These are phyloP conservation scores for Eumerus sabulonum DNA, from an alignment of 2,888 invertebrate species.

Conservation along the genomic window DNA sequence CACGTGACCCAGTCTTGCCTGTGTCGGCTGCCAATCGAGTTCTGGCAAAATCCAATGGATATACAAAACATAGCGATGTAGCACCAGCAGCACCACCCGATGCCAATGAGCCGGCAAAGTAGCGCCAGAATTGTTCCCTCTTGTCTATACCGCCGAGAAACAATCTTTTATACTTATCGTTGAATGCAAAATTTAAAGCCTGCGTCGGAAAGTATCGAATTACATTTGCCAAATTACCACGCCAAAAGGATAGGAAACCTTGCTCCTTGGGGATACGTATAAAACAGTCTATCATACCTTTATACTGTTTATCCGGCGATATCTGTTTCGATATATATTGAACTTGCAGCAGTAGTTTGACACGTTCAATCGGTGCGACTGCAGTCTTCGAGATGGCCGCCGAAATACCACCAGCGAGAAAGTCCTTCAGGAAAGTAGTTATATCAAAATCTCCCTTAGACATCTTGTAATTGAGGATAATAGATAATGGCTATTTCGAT, in stretches of 20 bases:
- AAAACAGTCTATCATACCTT: slow-evolving; percentile 92
- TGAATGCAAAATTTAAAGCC: slow-evolving; percentile 96
- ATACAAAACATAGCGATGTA: slow-evolving; percentile 95
- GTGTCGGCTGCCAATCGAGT: slow-evolving; percentile 93
- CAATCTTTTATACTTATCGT: slow-evolving; percentile 92
- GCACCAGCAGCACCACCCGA: slow-evolving; percentile 97
- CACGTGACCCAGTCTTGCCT: slow-evolving; percentile 90
- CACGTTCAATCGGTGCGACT: slow-evolving; percentile 96
- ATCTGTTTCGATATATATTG: slow-evolving; percentile 96
- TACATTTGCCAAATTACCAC: slow-evolving; percentile 96
- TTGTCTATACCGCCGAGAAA: slow-evolving; percentile 93
- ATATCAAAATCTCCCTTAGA: slow-evolving; percentile 84
- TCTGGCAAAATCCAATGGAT: slow-evolving; percentile 96
- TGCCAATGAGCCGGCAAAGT: slow-evolving; percentile 92
- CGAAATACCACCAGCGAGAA: slow-evolving; percentile 93
- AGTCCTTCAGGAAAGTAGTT: slow-evolving; percentile 92
- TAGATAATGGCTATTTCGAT: too few species aligned
- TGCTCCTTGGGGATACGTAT: slow-evolving; percentile 92
- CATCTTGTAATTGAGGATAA: slow-evolving; percentile 76
- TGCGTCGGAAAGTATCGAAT: slow-evolving; percentile 97
- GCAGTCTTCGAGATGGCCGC: slow-evolving; percentile 96
- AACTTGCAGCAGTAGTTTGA: slow-evolving; percentile 95
- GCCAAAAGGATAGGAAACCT: slow-evolving; percentile 91
- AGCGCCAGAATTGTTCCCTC: slow-evolving; percentile 92
- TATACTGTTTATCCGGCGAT: slow-evolving; percentile 91